Base-by-base conservation (phyloP, 2,797 vertebrate genomes). In the Xiphorhynchus erythropygius region DNA sequence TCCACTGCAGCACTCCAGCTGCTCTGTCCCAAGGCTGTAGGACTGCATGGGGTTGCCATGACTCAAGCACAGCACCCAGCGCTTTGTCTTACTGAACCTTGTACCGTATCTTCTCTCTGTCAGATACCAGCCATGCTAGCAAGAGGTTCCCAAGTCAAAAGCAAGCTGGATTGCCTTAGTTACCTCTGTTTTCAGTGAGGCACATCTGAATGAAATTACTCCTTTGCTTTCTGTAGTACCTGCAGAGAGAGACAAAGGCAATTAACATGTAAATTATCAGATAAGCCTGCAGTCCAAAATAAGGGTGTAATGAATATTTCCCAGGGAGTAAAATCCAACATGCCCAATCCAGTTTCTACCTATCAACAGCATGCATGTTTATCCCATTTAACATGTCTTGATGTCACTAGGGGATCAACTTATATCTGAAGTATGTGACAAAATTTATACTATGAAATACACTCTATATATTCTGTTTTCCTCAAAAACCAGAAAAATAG, bases 361-460 rank as follows among this genome's bases (percentile, higher is more conserved):
- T 67, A 46, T 27, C 32, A 50, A 23, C 1, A 7, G 18, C 17
- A 50, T 8, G 10, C 16, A 7, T 1, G 5, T 57, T n/a, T 10
- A 67, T 42, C 13, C n/a, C 24, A 30, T 39, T 39, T 62, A 44
- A 35, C 7, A 6, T 8, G 21, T 11, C 18, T n/a, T 39, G 55
- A 52, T 30, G 57, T 30, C 23, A 7, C n/a, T 33, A 60, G 25
- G 25, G 25, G 0, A 0, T 67, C 39, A 44, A 33, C 49, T 70
- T 74, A 18, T 33, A 55, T 73, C 37, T 89, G 22, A 85, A 79
- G 14, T 30, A 46, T 8, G 13, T 46, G 21, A 78, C 35, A 77
- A 80, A 91, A 80, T 4, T 33, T 47, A 25, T 2, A 14, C 18
- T 14, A 17, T 33, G 3, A 89, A 41, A 64, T 53, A n/a, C 7